Conservation (phyloP, 2,888 invertebrate species). For the Caenorhabditis afra region DNA sequence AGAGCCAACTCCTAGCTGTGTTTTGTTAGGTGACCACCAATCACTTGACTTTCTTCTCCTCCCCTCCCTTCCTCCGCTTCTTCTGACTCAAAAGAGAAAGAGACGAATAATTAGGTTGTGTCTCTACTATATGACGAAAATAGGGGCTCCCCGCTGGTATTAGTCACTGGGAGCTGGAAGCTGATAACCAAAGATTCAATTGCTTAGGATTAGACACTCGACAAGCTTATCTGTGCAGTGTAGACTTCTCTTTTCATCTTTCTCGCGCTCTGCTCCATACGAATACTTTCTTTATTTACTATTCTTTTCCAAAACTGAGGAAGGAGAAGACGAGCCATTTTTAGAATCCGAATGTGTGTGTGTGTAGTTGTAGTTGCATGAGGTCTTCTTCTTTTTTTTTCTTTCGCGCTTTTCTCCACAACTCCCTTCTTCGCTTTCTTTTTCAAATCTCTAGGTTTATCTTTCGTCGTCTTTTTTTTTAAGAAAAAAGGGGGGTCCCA, state of each 20-base stretch:
- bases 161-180: too few species aligned
- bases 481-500: constrained; percentile 21
- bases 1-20: background rate
- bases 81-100: too few species aligned
- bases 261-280: background rate
- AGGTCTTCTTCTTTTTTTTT: constrained; percentile 11
- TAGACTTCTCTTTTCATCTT: background rate
- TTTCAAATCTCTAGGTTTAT: constrained; percentile 21
- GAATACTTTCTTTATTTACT: constrained; percentile 36
- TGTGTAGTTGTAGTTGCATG: constrained; percentile 21
- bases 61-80: too few species aligned
- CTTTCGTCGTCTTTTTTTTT: constrained; percentile 2
- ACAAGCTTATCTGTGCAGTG: constrained; percentile 25
- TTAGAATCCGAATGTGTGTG: constrained; percentile 36
- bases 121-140: too few species aligned
- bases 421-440: constrained; percentile 6
- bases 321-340: constrained; percentile 30
- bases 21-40: background rate
- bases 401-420: constrained; percentile 3
- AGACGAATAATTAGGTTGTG: too few species aligned
- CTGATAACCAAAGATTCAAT: background rate
- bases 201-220: constrained; percentile 18
- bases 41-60: background rate
- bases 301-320: constrained; percentile 11
- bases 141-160: too few species aligned